phyloP scores from a whole-genome alignment of 2,113 vertebrate genomes.

The Leptosomus discolor region DNA sequence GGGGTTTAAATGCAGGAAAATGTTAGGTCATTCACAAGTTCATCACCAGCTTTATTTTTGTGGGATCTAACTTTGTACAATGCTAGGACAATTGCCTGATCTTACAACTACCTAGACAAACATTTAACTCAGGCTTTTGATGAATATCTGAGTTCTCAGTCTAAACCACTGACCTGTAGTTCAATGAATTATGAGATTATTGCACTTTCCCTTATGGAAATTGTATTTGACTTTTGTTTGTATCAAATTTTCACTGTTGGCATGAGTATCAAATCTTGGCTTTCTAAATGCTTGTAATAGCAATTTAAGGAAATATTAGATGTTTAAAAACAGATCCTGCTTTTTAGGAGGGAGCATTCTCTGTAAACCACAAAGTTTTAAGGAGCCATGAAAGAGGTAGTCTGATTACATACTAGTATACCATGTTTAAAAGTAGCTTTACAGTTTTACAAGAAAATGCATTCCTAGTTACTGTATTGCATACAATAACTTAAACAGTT shows the following conservation, averaged over 20 bases:
- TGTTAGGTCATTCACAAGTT: neutral
- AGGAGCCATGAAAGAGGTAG: neutral
- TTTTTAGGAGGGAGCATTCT: neutral
- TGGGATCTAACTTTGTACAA: neutral
- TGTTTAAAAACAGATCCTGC: neutral
- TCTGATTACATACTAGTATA: neutral
- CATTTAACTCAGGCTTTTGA: neutral
- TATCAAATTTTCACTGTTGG: neutral
- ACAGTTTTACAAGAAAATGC: neutral
- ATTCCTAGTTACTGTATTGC: neutral
- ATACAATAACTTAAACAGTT: neutral
- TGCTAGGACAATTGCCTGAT: fast-evolving
- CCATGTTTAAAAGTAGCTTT: neutral
- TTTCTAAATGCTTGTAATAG: fast-evolving
- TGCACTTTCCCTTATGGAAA: neutral
- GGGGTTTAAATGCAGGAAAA: neutral
- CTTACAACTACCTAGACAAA: neutral
- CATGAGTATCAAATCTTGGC: neutral
- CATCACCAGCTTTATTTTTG: neutral
- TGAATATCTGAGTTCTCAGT: neutral
- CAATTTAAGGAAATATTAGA: neutral
- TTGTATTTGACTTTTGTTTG: neutral
- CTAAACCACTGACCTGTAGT: neutral
- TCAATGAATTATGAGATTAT: neutral
- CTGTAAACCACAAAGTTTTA: neutral